Evolutionary conservation across 2,797 vertebrate genomes (phyloP).

Genomic region (Lepilemur septentrionalis): DNA sequence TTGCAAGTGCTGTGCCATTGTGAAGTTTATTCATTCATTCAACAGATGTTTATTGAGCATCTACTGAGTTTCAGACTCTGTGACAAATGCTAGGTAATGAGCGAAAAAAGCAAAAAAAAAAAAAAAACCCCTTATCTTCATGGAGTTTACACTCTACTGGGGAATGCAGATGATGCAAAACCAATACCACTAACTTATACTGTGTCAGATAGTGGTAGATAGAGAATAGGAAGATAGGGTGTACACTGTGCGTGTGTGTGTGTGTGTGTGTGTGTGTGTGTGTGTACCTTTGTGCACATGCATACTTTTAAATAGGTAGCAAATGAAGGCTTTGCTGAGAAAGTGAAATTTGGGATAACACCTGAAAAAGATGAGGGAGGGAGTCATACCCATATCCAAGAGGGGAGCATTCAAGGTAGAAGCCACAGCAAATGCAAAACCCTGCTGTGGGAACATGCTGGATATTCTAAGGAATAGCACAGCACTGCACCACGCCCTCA

Average conservation of each 20-base stretch:
- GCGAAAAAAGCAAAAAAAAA: background rate
- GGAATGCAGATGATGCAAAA: background rate
- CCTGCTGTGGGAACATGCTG: background rate
- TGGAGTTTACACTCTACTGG: background rate
- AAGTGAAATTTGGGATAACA: background rate
- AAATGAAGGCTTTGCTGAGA: background rate
- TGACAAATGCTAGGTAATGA: background rate
- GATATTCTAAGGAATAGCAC: background rate
- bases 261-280: too few species aligned
- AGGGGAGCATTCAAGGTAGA: background rate
- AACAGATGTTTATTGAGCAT: background rate
- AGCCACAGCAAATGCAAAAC: background rate
- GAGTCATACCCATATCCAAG: background rate
- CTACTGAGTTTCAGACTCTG: background rate
- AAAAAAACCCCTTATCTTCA: background rate
- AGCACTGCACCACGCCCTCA: background rate
- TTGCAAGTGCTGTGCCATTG: background rate
- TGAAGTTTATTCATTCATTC: background rate
- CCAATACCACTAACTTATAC: background rate
- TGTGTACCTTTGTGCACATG: fast-evolving
- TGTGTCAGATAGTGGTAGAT: background rate
- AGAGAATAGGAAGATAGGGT: background rate
- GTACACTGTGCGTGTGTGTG: too few species aligned
- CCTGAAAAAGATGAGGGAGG: background rate
- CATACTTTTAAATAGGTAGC: background rate